Conservation (phyloP, 1,140 invertebrate genomes). For the Mya arenaria region DNA sequence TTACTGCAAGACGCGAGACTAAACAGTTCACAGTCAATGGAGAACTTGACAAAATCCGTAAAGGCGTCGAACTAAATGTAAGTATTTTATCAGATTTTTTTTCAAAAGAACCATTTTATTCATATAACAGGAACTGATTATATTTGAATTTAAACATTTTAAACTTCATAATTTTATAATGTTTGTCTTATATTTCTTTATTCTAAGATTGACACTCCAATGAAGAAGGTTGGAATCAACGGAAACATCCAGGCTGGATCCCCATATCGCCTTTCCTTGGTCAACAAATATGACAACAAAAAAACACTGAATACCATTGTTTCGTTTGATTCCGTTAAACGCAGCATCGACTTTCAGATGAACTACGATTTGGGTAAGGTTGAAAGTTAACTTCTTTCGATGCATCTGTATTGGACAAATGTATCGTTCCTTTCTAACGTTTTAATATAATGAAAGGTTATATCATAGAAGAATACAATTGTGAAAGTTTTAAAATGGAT, state of each 20-base stretch:
- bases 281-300: conserved; percentile 50
- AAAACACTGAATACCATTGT: conserved; percentile 49
- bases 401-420: too few relatives aligned
- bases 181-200: too few relatives aligned
- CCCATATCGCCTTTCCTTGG: conserved; percentile 50
- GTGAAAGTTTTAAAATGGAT: too few relatives aligned
- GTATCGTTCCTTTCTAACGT: too few relatives aligned
- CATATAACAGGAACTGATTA: too few relatives aligned
- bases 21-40: conserved; percentile 56
- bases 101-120: too few relatives aligned
- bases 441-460: too few relatives aligned
- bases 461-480: too few relatives aligned
- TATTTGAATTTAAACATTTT: too few relatives aligned
- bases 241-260: conserved; percentile 35
- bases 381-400: background rate
- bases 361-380: conserved; percentile 61
- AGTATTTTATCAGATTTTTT: background rate
- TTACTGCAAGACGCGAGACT: conserved; percentile 48
- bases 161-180: too few relatives aligned
- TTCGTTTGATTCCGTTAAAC: conserved; percentile 41
- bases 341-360: conserved; percentile 53
- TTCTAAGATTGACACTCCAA: conserved; percentile 52
- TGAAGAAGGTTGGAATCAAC: conserved; percentile 54
- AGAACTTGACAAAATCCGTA: conserved; percentile 49
- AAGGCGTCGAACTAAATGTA: conserved; percentile 54